phyloP scores from a whole-genome alignment of 2,888 invertebrate species.

The Caenorhabditis doughertyi region DNA sequence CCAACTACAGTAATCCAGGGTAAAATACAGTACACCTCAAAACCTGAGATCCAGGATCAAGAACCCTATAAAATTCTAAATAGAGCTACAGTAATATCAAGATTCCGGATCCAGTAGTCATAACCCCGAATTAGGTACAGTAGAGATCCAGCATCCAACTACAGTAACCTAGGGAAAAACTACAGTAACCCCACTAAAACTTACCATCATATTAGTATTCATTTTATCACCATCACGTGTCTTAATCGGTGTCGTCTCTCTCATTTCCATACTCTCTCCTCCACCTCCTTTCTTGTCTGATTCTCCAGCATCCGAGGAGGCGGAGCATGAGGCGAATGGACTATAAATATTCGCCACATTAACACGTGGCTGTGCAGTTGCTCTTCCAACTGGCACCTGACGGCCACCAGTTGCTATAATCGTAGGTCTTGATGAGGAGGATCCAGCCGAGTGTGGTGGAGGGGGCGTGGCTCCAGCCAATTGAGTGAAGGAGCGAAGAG shows the following conservation, averaged over 20 bases:
- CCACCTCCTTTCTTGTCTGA: slow-evolving; percentile 66
- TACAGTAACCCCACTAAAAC: too few species aligned
- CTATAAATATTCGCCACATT: slow-evolving; percentile 78
- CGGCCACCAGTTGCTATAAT: slow-evolving; percentile 72
- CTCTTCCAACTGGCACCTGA: slow-evolving; percentile 80
- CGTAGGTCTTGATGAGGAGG: slow-evolving; percentile 70
- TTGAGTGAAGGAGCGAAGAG: slow-evolving; percentile 75
- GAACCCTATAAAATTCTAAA: too few species aligned
- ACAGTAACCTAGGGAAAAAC: too few species aligned
- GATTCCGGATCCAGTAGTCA: too few species aligned
- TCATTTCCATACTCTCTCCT: slow-evolving; percentile 60
- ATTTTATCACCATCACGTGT: slow-evolving; percentile 8
- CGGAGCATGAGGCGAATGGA: slow-evolving; percentile 70
- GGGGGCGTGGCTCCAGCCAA: slow-evolving; percentile 70
- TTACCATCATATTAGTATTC: slow-evolving; percentile 40
- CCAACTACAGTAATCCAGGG: too few species aligned
- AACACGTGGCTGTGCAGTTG: slow-evolving; percentile 80
- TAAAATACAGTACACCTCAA: too few species aligned
- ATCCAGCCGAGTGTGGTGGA: slow-evolving; percentile 43
- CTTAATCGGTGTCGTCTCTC: slow-evolving; percentile 57
- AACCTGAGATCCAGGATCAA: too few species aligned
- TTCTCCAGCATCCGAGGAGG: slow-evolving; percentile 62
- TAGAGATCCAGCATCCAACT: too few species aligned
- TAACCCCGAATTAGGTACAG: too few species aligned
- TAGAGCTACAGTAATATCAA: too few species aligned